Base-by-base conservation (phyloP, 2,888 invertebrate species). In the Hypomecis punctinalis region DNA sequence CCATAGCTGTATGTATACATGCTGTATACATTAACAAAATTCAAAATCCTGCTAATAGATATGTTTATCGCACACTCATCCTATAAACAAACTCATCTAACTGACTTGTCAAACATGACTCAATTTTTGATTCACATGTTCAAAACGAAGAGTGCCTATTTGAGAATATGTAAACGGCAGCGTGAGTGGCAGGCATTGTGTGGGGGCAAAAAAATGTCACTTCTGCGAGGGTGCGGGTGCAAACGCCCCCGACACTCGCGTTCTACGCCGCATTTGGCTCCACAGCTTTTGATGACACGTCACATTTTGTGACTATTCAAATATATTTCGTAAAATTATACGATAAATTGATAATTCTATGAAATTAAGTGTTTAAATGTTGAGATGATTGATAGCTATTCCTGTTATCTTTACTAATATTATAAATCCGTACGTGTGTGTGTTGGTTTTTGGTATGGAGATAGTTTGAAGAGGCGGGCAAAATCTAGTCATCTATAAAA, bases 151-250 rank as follows among this genome's bases (percentile, higher is more conserved):
- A 81, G 81, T 79, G 81, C 80, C 80, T 81, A 81, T 82, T 83
- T 85, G 83, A 78, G 83, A 81, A 79, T 80, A 79, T 85, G 80
- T 83, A 82, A 80, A 81, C 81, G 80, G 72, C 37, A 71, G 78
- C 76, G 73, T 71, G 79, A 78, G 74, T 76, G 86, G 86, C 87
- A 80, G 77, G 78, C 76, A 82, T 85, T 89, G 88, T 89, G 78
- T 73, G 76, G 80, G 78, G 83, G 88, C 87, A 83, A 84, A 87
- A 87, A 87, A 77, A 83, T 87, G 88, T 85, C 81, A 81, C 69
- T 78, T 78, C 82, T 60, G 6, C 33, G 56, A 45, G 66, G 70
- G 69, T 63, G 58, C 61, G 71, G 72, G 74, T 68, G 72, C 79
- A 55, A 72, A 75, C 79, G 75, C 81, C 82, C 81, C 73, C 78